These are phyloP conservation scores for Falcunculus frontatus DNA, from an alignment of 2,113 vertebrate genomes.

Conservation along the genomic window DNA sequence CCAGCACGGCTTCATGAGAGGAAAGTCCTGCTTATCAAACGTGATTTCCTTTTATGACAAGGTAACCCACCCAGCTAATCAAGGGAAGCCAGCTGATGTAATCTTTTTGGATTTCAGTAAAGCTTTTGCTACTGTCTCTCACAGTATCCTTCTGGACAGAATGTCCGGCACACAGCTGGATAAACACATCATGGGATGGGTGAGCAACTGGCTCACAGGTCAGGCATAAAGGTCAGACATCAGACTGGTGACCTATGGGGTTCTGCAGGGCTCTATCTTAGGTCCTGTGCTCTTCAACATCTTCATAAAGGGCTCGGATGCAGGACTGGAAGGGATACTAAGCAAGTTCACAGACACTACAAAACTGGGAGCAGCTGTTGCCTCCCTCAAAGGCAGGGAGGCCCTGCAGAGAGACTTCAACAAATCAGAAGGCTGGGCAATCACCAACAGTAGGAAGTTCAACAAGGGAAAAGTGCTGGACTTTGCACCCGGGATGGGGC, in stretches of 20 bases:
- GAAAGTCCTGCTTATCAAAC: neutral
- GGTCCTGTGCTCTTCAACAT: neutral
- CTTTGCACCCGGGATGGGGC: neutral
- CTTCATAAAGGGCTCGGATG: neutral
- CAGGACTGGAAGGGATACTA: neutral
- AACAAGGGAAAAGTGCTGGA: rapidly evolving
- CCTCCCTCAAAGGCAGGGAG: neutral
- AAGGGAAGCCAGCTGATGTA: neutral
- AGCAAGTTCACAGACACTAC: neutral
- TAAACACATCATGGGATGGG: neutral
- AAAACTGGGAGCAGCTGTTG: neutral
- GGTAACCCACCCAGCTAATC: neutral
- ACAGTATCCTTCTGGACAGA: neutral
- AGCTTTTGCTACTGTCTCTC: neutral
- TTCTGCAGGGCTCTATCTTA: neutral
- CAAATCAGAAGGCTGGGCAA: neutral
- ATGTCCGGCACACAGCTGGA: neutral
- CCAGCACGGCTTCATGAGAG: neutral
- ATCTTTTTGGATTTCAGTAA: neutral
- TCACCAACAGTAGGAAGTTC: neutral
- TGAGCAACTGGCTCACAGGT: neutral
- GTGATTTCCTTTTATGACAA: neutral
- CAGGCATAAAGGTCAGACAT: neutral
- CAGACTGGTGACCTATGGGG: neutral
- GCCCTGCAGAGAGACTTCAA: neutral